These are phyloP conservation scores for Drosophila formosana DNA, from an alignment of 2,888 invertebrate genomes.

Conservation along the genomic window DNA sequence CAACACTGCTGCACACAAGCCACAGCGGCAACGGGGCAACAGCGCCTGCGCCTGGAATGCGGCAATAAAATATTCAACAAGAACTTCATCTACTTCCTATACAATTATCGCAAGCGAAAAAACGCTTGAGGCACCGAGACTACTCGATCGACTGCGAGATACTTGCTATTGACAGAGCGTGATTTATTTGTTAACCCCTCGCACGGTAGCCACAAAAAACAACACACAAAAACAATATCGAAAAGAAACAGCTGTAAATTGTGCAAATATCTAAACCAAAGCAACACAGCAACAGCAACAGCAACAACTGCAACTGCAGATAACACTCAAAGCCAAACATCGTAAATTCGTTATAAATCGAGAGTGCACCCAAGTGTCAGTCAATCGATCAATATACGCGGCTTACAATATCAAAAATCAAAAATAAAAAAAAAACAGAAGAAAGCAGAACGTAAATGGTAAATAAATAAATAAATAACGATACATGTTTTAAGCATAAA, in stretches of 20 bases:
- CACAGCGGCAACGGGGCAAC: slow-evolving; percentile 21
- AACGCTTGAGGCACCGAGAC: slow-evolving; percentile 24
- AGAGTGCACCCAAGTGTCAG: slow-evolving; percentile 37
- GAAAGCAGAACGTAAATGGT: slow-evolving; percentile 5
- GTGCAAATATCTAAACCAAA: slow-evolving; percentile 68
- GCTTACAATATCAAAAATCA: slow-evolving; percentile 69
- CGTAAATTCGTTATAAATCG: slow-evolving; percentile 64
- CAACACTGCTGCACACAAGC: slow-evolving; percentile 3
- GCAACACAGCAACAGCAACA: slow-evolving; percentile 12
- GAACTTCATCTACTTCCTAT: slow-evolving; percentile 82
- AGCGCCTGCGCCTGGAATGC: slow-evolving; percentile 63
- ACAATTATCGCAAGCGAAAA: slow-evolving; percentile 82
- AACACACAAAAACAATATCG: not conserved
- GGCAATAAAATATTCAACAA: slow-evolving; percentile 73
- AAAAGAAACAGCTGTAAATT: slow-evolving; percentile 75
- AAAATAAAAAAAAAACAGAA: slow-evolving; percentile 16
- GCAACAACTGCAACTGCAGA: slow-evolving; percentile 18
- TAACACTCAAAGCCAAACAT: slow-evolving; percentile 41
- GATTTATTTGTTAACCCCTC: slow-evolving; percentile 61
- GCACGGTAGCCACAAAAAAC: slow-evolving; percentile 39
- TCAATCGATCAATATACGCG: slow-evolving; percentile 73
- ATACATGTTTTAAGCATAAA: slow-evolving; percentile 43
- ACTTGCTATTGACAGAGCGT: slow-evolving; percentile 53
- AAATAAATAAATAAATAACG: slow-evolving; percentile 24
- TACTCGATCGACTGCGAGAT: slow-evolving; percentile 49